phyloP scores from a whole-genome alignment of 2,113 vertebrate genomes.

The Ceuthmochares aereus region DNA sequence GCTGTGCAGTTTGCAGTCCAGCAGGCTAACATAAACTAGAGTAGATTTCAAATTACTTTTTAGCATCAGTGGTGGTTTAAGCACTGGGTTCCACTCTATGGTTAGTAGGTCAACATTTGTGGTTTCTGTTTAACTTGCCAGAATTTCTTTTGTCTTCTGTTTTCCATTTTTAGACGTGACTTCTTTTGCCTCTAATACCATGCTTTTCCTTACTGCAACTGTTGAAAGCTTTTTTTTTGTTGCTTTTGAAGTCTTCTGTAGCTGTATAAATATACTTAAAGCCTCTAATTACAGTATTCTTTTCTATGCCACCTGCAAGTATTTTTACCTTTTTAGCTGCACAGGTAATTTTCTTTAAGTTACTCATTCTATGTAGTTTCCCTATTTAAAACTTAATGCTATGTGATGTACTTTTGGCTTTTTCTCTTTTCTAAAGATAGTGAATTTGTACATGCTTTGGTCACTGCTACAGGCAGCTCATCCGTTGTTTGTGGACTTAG shows the following conservation, averaged over 20 bases:
- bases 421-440: background rate
- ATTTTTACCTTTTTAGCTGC: constrained; percentile 52
- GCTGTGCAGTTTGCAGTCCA: background rate
- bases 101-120: constrained; percentile 58
- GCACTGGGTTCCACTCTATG: constrained; percentile 4
- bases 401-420: background rate
- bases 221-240: constrained; percentile 44
- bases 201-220: constrained; percentile 26
- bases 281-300: constrained; percentile 49
- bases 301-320: constrained; percentile 50
- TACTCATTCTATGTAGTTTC: constrained; percentile 33
- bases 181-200: constrained; percentile 50
- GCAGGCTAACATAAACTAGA: background rate
- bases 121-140: constrained; percentile 48
- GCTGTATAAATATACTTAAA: constrained; percentile 40
- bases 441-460: background rate
- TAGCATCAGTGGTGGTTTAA: constrained; percentile 34
- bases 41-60: constrained; percentile 21
- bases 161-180: constrained; percentile 32
- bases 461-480: background rate
- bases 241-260: constrained; percentile 27
- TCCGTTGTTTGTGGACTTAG: background rate
- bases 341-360: constrained; percentile 39
- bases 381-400: constrained; percentile 50
- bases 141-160: constrained; percentile 49